Evolutionary conservation across 2,888 invertebrate genomes (phyloP).

Genomic region (Andrena praecox): DNA sequence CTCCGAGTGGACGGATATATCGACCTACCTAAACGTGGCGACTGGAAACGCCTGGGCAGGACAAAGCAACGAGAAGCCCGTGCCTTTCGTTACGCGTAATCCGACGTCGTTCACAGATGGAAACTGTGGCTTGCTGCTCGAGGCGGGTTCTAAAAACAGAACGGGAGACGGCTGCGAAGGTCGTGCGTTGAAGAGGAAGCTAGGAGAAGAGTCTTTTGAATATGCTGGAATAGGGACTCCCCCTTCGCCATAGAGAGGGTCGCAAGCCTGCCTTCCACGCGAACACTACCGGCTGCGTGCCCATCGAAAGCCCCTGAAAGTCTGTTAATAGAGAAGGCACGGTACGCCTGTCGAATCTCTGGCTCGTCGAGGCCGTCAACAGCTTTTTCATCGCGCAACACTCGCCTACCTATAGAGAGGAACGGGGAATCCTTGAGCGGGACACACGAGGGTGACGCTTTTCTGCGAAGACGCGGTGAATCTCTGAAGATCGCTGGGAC

Average conservation of each 20-base stretch:
- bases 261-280: not conserved
- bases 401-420: constrained; percentile 85
- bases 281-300: not conserved
- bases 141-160: constrained; percentile 85
- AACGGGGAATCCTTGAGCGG: constrained; percentile 86
- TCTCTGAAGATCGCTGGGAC: constrained; percentile 80
- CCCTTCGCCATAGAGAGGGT: constrained; percentile 28
- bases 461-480: constrained; percentile 80
- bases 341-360: constrained; percentile 1
- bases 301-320: constrained; percentile 2
- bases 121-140: constrained; percentile 85
- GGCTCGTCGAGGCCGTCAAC: not conserved
- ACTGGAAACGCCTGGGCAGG: constrained; percentile 91
- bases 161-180: constrained; percentile 59
- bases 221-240: constrained; percentile 77
- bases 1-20: constrained; percentile 55
- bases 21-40: constrained; percentile 90
- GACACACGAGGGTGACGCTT: constrained; percentile 85
- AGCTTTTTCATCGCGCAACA: not conserved
- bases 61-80: constrained; percentile 88
- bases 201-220: constrained; percentile 45
- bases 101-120: constrained; percentile 82
- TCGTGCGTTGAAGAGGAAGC: constrained; percentile 47
- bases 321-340: not conserved
- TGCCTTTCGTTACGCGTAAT: constrained; percentile 82